These are phyloP conservation scores for Erithacus rubecula DNA, from an alignment of 2,797 vertebrate species.

Conservation along the genomic window DNA sequence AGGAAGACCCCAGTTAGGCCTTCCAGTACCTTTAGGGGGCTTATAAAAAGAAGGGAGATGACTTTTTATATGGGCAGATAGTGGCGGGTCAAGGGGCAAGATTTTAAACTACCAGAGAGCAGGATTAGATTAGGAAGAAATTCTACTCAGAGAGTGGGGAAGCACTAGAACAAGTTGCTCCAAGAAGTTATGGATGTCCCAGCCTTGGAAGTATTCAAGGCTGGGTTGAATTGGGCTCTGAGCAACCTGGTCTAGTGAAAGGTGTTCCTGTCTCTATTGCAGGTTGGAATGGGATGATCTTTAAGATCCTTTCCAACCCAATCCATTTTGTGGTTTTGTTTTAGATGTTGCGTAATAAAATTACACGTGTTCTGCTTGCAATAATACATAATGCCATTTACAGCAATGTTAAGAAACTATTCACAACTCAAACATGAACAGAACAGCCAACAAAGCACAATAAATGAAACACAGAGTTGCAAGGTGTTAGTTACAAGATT, in stretches of 20 bases:
- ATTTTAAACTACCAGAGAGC: background rate
- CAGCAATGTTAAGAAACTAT: conserved; percentile 75
- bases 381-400: conserved; percentile 74
- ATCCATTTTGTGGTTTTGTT: background rate
- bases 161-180: background rate
- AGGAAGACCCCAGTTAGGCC: background rate
- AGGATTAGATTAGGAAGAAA: background rate
- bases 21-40: background rate
- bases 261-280: background rate
- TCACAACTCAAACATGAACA: conserved; percentile 71
- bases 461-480: conserved; percentile 14
- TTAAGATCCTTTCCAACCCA: background rate
- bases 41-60: background rate
- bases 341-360: conserved; percentile 68
- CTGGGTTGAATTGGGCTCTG: background rate
- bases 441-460: conserved; percentile 62
- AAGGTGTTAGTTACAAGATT: conserved; percentile 58
- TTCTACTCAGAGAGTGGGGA: background rate
- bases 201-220: background rate
- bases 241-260: background rate
- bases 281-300: background rate
- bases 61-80: background rate
- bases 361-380: conserved; percentile 71
- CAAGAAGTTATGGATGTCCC: background rate
- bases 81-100: background rate